phyloP scores from a whole-genome alignment of 2,113 vertebrate genomes.

The Heterochromis multidens region DNA sequence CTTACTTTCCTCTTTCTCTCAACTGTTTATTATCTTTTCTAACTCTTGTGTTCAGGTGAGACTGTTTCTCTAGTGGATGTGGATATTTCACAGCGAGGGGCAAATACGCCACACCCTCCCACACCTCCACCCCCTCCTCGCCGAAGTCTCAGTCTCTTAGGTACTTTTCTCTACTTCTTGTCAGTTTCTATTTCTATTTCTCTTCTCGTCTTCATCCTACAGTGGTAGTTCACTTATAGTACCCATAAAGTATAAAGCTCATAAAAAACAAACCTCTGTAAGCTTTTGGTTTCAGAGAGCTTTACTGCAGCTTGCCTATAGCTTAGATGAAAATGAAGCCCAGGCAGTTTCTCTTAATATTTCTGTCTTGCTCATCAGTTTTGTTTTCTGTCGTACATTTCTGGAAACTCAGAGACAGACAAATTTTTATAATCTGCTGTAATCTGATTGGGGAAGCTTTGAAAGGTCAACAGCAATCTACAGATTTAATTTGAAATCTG shows the following conservation, averaged over 20 bases:
- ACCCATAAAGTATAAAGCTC: not conserved
- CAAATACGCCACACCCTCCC: conserved; percentile 88
- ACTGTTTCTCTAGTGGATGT: conserved; percentile 95
- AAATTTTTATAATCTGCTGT: conserved; percentile 15
- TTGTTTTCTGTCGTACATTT: not conserved
- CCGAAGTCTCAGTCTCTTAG: conserved; percentile 92
- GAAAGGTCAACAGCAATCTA: conserved; percentile 31
- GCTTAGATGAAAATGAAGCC: not conserved
- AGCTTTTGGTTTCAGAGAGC: not conserved
- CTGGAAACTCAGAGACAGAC: not conserved
- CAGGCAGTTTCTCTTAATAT: not conserved
- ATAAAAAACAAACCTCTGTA: not conserved
- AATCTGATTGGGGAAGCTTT: conserved; percentile 38
- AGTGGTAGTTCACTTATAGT: not conserved
- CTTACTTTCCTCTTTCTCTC: not conserved
- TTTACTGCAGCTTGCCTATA: not conserved
- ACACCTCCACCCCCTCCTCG: conserved; percentile 93
- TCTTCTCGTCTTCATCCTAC: not conserved
- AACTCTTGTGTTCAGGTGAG: conserved; percentile 78
- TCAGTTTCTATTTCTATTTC: not conserved
- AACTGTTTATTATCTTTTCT: not conserved
- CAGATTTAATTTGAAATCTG: conserved; percentile 34
- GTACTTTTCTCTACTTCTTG: conserved; percentile 47
- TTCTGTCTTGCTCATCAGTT: not conserved
- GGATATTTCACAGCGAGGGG: conserved; percentile 90